phyloP scores from a whole-genome alignment of 2,113 vertebrate species.

The Pipa parva region DNA sequence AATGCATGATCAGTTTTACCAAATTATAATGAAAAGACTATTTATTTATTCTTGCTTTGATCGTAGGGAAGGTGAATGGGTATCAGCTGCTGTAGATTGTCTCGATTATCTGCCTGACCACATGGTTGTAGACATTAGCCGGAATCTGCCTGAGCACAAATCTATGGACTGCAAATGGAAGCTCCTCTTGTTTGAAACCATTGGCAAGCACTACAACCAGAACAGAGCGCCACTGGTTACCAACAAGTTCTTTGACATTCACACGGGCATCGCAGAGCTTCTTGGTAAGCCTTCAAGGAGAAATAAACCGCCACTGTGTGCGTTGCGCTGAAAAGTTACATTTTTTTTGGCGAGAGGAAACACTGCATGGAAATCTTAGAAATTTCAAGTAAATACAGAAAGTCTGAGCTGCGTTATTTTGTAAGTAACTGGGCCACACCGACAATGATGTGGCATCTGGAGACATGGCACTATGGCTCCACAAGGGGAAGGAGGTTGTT shows the following conservation, averaged over 20 bases:
- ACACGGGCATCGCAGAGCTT: constrained; percentile 86
- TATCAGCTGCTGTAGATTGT: constrained; percentile 85
- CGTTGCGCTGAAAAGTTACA: too few species aligned
- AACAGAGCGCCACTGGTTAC: constrained; percentile 76
- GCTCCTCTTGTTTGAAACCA: constrained; percentile 75
- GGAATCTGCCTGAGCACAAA: constrained; percentile 72
- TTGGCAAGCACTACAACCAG: constrained; percentile 77
- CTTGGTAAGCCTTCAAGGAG: constrained; percentile 67
- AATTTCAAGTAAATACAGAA: too few species aligned
- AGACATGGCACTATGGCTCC: too few species aligned
- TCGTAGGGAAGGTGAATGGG: constrained; percentile 86
- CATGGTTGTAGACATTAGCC: constrained; percentile 86
- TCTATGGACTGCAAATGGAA: constrained; percentile 73
- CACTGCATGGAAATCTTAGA: too few species aligned
- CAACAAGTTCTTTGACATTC: constrained; percentile 84
- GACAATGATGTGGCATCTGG: too few species aligned
- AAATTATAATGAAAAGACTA: too few species aligned
- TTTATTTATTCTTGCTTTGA: neutral
- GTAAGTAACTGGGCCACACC: too few species aligned
- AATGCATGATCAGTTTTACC: too few species aligned
- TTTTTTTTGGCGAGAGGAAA: neutral
- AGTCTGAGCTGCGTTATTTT: too few species aligned
- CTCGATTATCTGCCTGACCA: constrained; percentile 89
- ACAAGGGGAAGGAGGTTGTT: too few species aligned
- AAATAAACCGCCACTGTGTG: too few species aligned